These are phyloP conservation scores for Chaenocephalus aceratus DNA, from an alignment of 2,113 vertebrate genomes.

Conservation along the genomic window DNA sequence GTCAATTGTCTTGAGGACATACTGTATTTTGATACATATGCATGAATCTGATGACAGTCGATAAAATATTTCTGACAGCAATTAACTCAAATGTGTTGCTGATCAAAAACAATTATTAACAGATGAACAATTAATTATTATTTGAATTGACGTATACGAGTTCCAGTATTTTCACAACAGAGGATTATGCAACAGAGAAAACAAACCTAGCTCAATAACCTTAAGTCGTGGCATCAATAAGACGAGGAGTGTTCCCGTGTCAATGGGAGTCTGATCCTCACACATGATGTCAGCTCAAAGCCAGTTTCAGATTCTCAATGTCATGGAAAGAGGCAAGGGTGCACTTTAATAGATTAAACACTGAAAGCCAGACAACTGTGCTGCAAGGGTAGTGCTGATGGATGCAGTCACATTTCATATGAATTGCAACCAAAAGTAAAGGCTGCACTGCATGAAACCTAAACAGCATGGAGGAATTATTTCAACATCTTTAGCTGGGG, in stretches of 20 bases:
- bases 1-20: background rate
- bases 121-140: background rate
- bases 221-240: constrained; percentile 71
- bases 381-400: constrained; percentile 80
- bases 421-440: constrained; percentile 57
- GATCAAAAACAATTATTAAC: background rate
- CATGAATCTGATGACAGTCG: background rate
- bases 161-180: constrained; percentile 38
- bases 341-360: constrained; percentile 86
- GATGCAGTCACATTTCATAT: constrained; percentile 79
- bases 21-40: constrained; percentile 19
- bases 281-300: constrained; percentile 81
- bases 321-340: constrained; percentile 77
- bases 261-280: constrained; percentile 76
- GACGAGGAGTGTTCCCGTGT: constrained; percentile 66
- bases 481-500: constrained; percentile 4
- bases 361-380: constrained; percentile 71
- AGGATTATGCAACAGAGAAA: constrained; percentile 42
- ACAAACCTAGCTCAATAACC: constrained; percentile 56
- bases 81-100: background rate
- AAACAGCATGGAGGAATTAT: constrained; percentile 22
- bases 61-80: background rate
- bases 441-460: constrained; percentile 21
- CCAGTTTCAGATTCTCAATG: constrained; percentile 80
- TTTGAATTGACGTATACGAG: constrained; percentile 1